Conservation (phyloP, 2,888 invertebrate species). For the Patella ulyssiponensis region DNA sequence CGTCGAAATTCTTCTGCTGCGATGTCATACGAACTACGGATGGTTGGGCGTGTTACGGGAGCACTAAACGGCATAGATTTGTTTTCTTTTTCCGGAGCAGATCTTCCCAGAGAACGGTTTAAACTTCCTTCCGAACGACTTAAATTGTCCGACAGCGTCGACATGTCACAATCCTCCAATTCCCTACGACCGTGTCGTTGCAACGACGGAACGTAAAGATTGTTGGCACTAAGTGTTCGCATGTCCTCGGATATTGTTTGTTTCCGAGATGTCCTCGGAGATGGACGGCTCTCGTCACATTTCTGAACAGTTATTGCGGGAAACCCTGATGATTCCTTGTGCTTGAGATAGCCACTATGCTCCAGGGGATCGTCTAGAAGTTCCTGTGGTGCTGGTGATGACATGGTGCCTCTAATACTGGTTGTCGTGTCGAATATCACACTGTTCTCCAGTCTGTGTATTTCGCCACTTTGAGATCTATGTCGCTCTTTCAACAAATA, state of each 20-base stretch:
- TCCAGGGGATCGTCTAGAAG: background rate
- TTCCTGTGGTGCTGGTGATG: background rate
- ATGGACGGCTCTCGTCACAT: background rate
- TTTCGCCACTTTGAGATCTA: background rate
- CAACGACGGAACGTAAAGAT: background rate
- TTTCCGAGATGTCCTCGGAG: background rate
- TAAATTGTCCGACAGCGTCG: background rate
- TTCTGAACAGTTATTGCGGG: background rate
- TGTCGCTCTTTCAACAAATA: constrained; percentile 1
- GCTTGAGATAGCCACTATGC: background rate
- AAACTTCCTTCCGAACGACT: constrained; percentile 2
- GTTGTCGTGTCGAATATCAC: background rate
- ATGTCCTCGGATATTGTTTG: background rate
- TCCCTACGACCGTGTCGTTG: background rate
- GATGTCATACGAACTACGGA: background rate
- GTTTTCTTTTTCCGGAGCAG: background rate
- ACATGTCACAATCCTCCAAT: background rate
- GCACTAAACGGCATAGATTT: background rate
- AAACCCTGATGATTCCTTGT: background rate
- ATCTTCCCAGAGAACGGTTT: background rate
- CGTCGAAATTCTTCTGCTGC: background rate
- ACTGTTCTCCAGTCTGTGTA: background rate
- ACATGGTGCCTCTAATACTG: background rate
- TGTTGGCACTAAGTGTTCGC: constrained; percentile 6
- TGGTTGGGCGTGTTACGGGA: background rate